Conservation (phyloP, 2,797 vertebrate genomes). For the Coendou prehensilis region DNA sequence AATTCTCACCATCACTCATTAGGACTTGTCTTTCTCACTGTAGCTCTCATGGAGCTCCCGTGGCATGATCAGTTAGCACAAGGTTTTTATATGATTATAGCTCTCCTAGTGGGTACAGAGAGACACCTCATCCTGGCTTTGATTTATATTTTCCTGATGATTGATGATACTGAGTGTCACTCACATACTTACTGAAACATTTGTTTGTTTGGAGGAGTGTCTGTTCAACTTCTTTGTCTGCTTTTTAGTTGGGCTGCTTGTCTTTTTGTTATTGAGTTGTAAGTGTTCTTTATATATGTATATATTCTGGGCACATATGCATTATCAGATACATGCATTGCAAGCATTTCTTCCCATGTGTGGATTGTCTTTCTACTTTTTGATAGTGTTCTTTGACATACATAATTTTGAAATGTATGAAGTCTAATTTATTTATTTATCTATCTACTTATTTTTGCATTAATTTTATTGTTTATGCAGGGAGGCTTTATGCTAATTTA, state of each 20-base stretch:
- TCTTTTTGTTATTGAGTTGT: not conserved
- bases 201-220: not conserved
- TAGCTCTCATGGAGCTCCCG: not conserved
- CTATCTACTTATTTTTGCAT: not conserved
- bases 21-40: not conserved
- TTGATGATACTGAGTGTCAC: not conserved
- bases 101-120: not conserved
- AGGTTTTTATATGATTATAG: not conserved
- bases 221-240: not conserved
- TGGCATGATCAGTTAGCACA: not conserved
- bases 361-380: not conserved
- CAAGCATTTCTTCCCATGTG: not conserved
- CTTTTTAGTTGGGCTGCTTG: not conserved
- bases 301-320: not conserved
- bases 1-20: not conserved
- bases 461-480: not conserved
- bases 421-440: not conserved
- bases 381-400: not conserved
- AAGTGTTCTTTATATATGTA: not conserved
- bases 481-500: not conserved
- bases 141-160: not conserved
- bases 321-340: not conserved
- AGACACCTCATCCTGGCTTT: not conserved
- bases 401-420: not conserved
- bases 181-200: not conserved